phyloP scores from a whole-genome alignment of 2,113 vertebrate species.

The Sprattus sprattus region DNA sequence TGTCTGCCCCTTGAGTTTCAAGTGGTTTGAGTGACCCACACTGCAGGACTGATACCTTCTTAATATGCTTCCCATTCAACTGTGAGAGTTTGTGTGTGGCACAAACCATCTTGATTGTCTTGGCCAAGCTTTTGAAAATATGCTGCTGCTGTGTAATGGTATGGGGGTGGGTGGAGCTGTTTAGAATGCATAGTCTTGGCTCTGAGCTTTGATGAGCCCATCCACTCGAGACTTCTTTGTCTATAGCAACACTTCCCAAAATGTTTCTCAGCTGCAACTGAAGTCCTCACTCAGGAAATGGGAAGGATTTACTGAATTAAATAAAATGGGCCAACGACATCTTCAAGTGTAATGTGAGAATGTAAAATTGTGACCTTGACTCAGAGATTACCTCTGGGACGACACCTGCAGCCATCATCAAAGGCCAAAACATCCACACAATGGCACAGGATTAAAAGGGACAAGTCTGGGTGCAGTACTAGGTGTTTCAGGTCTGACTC shows the following conservation, averaged over 20 bases:
- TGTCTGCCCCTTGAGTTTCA: conserved; percentile 57
- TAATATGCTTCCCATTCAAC: conserved; percentile 63
- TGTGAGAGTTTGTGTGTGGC: conserved; percentile 61
- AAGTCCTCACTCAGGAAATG: neutral
- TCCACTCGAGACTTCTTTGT: conserved; percentile 10
- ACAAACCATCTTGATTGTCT: conserved; percentile 55
- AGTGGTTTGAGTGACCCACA: conserved; percentile 61
- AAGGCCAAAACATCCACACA: conserved; percentile 64
- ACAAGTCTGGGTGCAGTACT: conserved; percentile 54
- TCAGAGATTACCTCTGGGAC: conserved; percentile 24
- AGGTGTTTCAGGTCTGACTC: conserved; percentile 57
- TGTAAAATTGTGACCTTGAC: neutral
- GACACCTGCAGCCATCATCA: conserved; percentile 63
- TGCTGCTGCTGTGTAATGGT: conserved; percentile 33
- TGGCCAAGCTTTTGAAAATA: conserved; percentile 50
- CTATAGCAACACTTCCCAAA: conserved; percentile 10
- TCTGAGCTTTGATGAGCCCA: conserved; percentile 3
- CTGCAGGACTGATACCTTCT: conserved; percentile 53
- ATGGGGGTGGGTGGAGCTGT: conserved; percentile 18
- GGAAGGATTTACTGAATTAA: neutral
- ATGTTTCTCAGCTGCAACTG: conserved; percentile 8
- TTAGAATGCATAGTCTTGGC: conserved; percentile 40
- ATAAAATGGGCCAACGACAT: neutral
- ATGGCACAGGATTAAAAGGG: conserved; percentile 67
- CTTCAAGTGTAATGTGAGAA: neutral